phyloP scores from a whole-genome alignment of 2,888 invertebrate species.

The Dynastes grantii region DNA sequence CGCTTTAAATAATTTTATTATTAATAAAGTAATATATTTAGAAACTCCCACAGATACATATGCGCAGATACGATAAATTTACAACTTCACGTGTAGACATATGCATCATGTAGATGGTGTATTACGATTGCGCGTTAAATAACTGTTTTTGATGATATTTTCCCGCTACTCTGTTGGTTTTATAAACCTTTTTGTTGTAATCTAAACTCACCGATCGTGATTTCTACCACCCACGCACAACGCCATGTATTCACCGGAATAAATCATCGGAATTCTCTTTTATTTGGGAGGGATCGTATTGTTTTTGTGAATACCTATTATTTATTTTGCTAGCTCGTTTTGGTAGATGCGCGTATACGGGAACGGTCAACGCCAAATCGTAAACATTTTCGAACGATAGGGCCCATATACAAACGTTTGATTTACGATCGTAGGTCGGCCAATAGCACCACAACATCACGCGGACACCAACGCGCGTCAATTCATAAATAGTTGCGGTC shows the following conservation, averaged over 20 bases:
- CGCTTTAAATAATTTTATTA: no score
- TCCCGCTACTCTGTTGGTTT: not conserved
- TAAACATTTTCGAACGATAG: slow-evolving; percentile 26
- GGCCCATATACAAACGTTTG: slow-evolving; percentile 22
- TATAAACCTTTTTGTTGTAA: slow-evolving; percentile 14
- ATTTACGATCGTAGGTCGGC: slow-evolving; percentile 23
- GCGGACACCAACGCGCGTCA: slow-evolving; percentile 29
- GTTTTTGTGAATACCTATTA: slow-evolving; percentile 17
- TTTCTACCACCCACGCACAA: not conserved
- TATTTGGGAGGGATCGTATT: not conserved
- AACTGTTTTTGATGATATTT: slow-evolving; percentile 16
- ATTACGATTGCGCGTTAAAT: not conserved
- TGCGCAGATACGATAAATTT: not conserved
- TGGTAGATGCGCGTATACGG: not conserved
- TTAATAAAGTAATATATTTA: slow-evolving; percentile 2
- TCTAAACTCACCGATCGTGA: slow-evolving; percentile 1
- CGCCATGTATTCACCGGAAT: not conserved
- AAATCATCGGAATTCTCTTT: slow-evolving; percentile 14
- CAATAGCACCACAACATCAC: slow-evolving; percentile 27
- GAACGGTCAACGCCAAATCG: not conserved
- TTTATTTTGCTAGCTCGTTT: slow-evolving; percentile 13
- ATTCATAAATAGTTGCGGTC: slow-evolving; percentile 41
- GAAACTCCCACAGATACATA: slow-evolving; percentile 5
- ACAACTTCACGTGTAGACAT: slow-evolving; percentile 1
- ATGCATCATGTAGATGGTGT: slow-evolving; percentile 13